A percentile compares a stretch with the other conserved stretches of the same genome.
Conservation (phyloP, 2,113 vertebrate genomes). For the Pongo pygmaeus region DNA sequence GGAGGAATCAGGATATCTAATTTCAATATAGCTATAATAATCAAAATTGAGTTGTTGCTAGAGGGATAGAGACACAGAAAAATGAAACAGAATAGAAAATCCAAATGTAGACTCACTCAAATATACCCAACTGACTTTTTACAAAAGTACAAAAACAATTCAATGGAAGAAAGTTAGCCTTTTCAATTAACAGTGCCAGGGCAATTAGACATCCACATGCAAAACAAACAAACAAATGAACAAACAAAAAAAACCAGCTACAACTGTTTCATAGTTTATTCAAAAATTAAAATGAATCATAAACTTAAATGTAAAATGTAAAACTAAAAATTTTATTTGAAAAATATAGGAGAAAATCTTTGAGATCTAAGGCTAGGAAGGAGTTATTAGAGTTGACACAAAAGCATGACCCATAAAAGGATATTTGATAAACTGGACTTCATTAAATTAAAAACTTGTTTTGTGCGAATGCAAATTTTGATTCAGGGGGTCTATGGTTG, state of each 20-base stretch:
- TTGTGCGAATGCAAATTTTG: background rate
- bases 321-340: background rate
- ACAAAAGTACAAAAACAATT: background rate
- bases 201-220: background rate
- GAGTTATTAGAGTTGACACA: background rate
- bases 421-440: conserved; percentile 2
- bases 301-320: background rate
- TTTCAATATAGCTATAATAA: background rate
- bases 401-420: background rate
- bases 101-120: background rate
- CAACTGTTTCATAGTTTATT: background rate
- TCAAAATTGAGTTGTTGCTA: background rate
- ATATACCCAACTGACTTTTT: background rate
- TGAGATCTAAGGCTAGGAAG: background rate
- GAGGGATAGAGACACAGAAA: background rate
- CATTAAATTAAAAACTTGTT: background rate
- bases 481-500: background rate
- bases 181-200: background rate
- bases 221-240: background rate
- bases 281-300: background rate
- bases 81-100: background rate
- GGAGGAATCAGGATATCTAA: background rate
- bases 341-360: background rate
- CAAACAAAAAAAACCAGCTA: background rate
- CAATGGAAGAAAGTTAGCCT: background rate